A percentile compares a stretch with the other conserved stretches of the same genome.
phyloP scores from a whole-genome alignment of 2,797 vertebrate species.

The Tenualosa ilisha region DNA sequence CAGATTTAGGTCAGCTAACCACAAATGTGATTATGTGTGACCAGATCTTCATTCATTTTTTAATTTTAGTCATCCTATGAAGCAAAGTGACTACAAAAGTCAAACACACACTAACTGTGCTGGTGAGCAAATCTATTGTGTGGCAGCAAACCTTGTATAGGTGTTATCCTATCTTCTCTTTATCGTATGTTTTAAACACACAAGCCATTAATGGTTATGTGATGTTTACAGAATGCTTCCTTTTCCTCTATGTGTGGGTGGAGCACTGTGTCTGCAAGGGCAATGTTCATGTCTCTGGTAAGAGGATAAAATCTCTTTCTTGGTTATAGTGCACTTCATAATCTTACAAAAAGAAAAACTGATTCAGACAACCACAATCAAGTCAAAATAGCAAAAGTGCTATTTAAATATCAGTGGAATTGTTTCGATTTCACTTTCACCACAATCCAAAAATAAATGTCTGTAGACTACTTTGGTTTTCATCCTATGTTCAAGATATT shows the following conservation, averaged over 20 bases:
- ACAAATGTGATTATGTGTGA: neutral
- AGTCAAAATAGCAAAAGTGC: neutral
- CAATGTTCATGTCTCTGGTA: slow-evolving; percentile 47
- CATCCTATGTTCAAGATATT: neutral
- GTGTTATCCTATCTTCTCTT: neutral
- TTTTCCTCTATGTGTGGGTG: slow-evolving; percentile 27
- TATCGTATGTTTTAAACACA: neutral
- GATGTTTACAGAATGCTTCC: slow-evolving; percentile 4
- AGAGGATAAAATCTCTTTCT: slow-evolving; percentile 27
- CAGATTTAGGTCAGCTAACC: neutral
- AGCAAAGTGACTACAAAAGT: neutral
- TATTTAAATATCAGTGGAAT: neutral
- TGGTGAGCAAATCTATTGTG: neutral
- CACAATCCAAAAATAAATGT: neutral
- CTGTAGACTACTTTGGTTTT: neutral
- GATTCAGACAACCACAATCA: neutral
- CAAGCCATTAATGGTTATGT: neutral
- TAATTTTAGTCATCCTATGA: too few relatives aligned
- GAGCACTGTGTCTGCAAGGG: slow-evolving; percentile 31
- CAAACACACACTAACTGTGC: neutral
- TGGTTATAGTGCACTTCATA: slow-evolving; percentile 2
- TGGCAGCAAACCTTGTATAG: neutral
- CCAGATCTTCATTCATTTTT: too few relatives aligned
- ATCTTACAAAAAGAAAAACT: neutral
- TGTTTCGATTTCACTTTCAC: neutral